These are phyloP conservation scores for Diabrotica balteata DNA, from an alignment of 2,888 invertebrate species.

Conservation along the genomic window DNA sequence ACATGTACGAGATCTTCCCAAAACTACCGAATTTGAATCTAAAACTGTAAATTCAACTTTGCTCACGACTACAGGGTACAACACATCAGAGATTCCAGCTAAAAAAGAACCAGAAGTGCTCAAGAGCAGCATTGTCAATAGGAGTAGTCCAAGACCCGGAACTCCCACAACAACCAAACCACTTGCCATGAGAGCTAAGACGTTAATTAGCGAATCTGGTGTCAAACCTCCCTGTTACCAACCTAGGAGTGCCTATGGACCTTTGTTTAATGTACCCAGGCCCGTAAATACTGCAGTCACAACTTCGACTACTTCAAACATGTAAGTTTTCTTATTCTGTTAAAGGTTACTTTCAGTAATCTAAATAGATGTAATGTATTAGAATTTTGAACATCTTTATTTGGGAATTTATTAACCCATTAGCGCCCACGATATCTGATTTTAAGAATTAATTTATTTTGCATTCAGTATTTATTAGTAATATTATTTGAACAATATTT, in stretches of 20 bases:
- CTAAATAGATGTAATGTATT: too few relatives aligned
- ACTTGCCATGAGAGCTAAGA: conserved; percentile 27
- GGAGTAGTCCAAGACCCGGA: conserved; percentile 22
- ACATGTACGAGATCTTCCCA: conserved; percentile 24
- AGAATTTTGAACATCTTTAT: too few relatives aligned
- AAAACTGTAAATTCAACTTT: conserved; percentile 7
- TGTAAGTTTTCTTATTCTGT: conserved; percentile 10
- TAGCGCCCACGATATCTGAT: too few relatives aligned
- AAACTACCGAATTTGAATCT: conserved; percentile 3
- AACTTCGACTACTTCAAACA: background rate
- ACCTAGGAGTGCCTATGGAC: conserved; percentile 51
- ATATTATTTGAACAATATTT: too few relatives aligned
- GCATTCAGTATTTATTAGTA: too few relatives aligned
- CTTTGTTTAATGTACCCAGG: conserved; percentile 53
- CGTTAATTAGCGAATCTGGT: conserved; percentile 28
- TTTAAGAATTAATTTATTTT: too few relatives aligned
- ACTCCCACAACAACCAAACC: conserved; percentile 32
- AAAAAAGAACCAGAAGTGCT: conserved; percentile 2
- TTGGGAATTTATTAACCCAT: too few relatives aligned
- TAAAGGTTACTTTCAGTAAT: too few relatives aligned
- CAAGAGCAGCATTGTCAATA: conserved; percentile 6
- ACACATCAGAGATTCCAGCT: background rate
- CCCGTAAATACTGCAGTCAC: conserved; percentile 38
- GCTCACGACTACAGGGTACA: background rate
- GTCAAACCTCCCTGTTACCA: conserved; percentile 51